Evolutionary conservation across 2,888 invertebrate genomes (phyloP).

Genomic region (Rhyacophila evoluta): DNA sequence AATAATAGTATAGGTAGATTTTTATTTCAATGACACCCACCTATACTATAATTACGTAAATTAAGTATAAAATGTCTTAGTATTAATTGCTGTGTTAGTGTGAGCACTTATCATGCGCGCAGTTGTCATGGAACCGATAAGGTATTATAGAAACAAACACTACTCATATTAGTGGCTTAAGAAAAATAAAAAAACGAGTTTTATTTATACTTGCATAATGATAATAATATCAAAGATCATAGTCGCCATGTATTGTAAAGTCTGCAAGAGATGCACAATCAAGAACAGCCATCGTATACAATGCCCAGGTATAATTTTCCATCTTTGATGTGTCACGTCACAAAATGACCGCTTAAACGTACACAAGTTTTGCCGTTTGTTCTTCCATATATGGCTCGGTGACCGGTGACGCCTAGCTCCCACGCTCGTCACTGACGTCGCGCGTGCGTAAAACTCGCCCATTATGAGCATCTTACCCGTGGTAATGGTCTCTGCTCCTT

Average conservation of each 20-base stretch:
- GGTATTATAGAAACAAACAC: no score
- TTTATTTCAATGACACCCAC: no score
- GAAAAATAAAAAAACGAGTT: neutral
- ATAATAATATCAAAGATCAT: no score
- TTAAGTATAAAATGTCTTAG: no score
- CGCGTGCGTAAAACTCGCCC: slow-evolving; percentile 32
- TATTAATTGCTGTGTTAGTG: no score
- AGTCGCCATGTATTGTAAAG: neutral
- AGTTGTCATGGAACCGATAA: no score
- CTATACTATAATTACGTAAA: no score
- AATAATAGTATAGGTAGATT: no score
- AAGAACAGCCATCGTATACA: neutral
- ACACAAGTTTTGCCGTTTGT: slow-evolving; percentile 28
- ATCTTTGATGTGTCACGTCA: neutral
- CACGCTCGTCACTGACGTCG: slow-evolving; percentile 30
- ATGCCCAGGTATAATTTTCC: neutral
- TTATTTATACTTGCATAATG: neutral
- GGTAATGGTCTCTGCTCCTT: slow-evolving; percentile 15
- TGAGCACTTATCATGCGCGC: no score
- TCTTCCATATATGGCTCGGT: slow-evolving; percentile 30
- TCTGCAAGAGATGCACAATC: neutral
- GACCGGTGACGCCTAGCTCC: slow-evolving; percentile 32
- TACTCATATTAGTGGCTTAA: no score
- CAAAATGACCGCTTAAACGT: neutral
- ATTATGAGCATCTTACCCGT: neutral